A percentile compares a stretch with the other conserved stretches of the same genome.
phyloP scores from a whole-genome alignment of 2,888 invertebrate genomes.

The Diploptera punctata region DNA sequence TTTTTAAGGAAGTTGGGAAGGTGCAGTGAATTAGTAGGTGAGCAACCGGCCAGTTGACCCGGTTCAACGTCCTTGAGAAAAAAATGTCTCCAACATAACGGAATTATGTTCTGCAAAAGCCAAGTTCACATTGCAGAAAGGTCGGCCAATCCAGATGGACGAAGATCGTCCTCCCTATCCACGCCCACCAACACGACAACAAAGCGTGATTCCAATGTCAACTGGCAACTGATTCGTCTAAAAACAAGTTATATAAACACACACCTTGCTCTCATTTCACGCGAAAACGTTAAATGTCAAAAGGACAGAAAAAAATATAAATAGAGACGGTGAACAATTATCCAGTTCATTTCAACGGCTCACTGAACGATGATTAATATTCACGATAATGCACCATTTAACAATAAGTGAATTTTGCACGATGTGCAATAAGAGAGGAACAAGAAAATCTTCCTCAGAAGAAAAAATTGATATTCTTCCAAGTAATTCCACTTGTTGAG shows the following conservation, averaged over 20 bases:
- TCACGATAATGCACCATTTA: no score
- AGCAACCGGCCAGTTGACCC: not conserved
- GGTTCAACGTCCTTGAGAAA: conserved; percentile 7
- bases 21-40: not conserved
- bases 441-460: no score
- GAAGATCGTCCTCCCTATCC: not conserved
- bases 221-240: not conserved
- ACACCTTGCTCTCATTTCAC: no score
- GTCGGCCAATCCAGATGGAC: not conserved
- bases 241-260: not conserved
- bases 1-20: not conserved
- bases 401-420: no score
- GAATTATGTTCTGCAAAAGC: not conserved
- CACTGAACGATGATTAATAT: no score
- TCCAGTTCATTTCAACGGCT: no score
- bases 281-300: no score
- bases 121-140: not conserved
- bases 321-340: no score
- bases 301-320: no score
- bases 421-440: no score
- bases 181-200: not conserved
- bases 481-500: no score
- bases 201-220: not conserved
- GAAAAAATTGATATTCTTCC: no score
- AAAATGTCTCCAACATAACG: not conserved